Evolutionary conservation across 2,113 vertebrate genomes (phyloP), one percentile per base, ranked within the genome.

Genomic region (Trichomycterus rosablanca): DNA sequence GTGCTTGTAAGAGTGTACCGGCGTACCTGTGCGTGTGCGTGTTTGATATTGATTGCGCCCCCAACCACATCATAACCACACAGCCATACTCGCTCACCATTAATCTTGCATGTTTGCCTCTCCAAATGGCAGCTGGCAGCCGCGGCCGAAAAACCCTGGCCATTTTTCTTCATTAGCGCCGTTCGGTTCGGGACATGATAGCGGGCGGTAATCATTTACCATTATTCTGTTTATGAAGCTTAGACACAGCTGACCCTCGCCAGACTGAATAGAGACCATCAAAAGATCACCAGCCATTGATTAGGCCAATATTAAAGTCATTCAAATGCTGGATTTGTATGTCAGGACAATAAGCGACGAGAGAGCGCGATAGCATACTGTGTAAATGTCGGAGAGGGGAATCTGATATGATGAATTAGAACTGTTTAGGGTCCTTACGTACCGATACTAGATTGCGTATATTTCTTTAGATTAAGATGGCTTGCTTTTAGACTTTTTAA

Each of bases 281-380:
- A 91, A 97, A 97, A 97, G 94, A 97, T 86, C 92, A 93, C 86
- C 83, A 90, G 88, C 84, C 94, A 97, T 97, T 94, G 94, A 98
- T 97, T 93, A 92, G 83, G 78, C 86, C 83, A 88, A 93, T 96
- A 97, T 97, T 94, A 94, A 95, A 94, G 90, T 91, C 91, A 91
- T 88, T 91, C 90, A 91, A 86, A 91, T 93, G 83, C 85, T 89
- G 83, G 84, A 90, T 94, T 91, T 90, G 91, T 92, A 94, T 92
- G 91, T 92, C 92, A 96, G 50, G 88, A 91, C 84, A 89, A 80
- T 88, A 89, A 78, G 86, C 84, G 82, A 89, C 11, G 78, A 81
- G 78, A 81, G 81, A 82, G 78, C 34, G 70, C 71, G 78, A 81
- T 76, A 74, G 72, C 80, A 78, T 83, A 79, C 61, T 45, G 39